Evolutionary conservation across 1,140 invertebrate species (phyloP).

Genomic region (Anoplolepis gracilipes): DNA sequence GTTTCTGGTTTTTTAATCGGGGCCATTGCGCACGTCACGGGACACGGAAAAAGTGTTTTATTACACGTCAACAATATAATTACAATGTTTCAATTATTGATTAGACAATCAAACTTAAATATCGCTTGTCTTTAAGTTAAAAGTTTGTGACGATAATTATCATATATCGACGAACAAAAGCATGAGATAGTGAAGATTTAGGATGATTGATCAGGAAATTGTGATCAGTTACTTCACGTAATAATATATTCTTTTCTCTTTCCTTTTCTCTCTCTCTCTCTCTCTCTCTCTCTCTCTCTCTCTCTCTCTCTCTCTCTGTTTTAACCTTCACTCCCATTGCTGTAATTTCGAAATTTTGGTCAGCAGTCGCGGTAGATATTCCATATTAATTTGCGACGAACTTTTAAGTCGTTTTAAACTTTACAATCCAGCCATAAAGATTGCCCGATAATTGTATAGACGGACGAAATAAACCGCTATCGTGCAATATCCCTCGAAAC

Average conservation of each 20-base stretch:
- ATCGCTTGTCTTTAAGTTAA: conserved; percentile 66
- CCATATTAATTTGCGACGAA: conserved; percentile 74
- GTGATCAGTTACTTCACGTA: conserved; percentile 15
- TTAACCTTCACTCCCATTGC: conserved; percentile 3
- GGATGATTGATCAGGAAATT: neutral
- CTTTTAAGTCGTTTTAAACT: conserved; percentile 73
- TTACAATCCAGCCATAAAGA: conserved; percentile 79
- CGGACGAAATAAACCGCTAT: conserved; percentile 75
- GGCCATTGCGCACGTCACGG: conserved; percentile 41
- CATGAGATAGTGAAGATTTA: neutral
- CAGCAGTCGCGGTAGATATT: conserved; percentile 62
- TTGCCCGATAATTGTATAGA: conserved; percentile 77
- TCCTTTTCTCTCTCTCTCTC: neutral
- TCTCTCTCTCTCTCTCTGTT: neutral
- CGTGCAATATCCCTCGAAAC: conserved; percentile 54
- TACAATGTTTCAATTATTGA: conserved; percentile 71
- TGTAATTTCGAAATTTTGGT: conserved; percentile 70
- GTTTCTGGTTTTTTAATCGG: conserved; percentile 25
- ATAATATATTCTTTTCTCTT: conserved; percentile 65
- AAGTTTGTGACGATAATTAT: conserved; percentile 72
- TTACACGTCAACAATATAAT: conserved; percentile 70
- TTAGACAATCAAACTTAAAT: conserved; percentile 75
- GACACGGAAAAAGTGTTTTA: conserved; percentile 54
- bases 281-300: neutral
- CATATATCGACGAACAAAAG: conserved; percentile 65